phyloP scores from a whole-genome alignment of 2,797 vertebrate species.

The Aeoliscus strigatus region DNA sequence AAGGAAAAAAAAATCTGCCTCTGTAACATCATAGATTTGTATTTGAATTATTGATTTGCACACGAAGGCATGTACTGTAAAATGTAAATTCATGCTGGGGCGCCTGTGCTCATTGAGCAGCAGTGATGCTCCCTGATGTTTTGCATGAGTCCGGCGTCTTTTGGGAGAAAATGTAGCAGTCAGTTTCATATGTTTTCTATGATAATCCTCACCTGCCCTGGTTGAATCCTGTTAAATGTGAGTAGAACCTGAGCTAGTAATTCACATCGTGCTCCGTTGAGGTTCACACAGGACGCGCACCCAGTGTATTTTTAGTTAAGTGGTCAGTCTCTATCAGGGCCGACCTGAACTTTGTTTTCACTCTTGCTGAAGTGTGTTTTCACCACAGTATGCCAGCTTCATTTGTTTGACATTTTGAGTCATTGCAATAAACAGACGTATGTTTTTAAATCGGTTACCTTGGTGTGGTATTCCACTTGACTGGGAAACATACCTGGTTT shows the following conservation, averaged over 20 bases:
- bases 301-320: constrained; percentile 3
- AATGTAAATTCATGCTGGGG: constrained; percentile 11
- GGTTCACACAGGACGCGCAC: constrained; percentile 6
- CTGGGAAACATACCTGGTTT: no score
- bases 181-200: constrained; percentile 20
- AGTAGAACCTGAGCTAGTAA: constrained; percentile 1
- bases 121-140: constrained; percentile 14
- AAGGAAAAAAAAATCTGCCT: constrained; percentile 24
- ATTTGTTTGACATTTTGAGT: constrained; percentile 54
- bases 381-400: constrained; percentile 42
- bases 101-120: constrained; percentile 17
- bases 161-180: constrained; percentile 16
- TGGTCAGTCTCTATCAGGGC: constrained; percentile 8
- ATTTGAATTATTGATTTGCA: constrained; percentile 56
- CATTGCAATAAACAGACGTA: constrained; percentile 57
- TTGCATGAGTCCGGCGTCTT: constrained; percentile 51
- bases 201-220: not conserved
- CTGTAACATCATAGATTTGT: constrained; percentile 30
- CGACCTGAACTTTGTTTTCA: constrained; percentile 46
- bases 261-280: not conserved
- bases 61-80: constrained; percentile 64
- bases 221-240: constrained; percentile 3
- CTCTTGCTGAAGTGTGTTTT: constrained; percentile 42
- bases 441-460: constrained; percentile 28
- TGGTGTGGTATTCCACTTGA: not conserved